A percentile compares a stretch with the other conserved stretches of the same genome.
Evolutionary conservation across 1,140 invertebrate species (phyloP).

Genomic region (Cherax destructor): DNA sequence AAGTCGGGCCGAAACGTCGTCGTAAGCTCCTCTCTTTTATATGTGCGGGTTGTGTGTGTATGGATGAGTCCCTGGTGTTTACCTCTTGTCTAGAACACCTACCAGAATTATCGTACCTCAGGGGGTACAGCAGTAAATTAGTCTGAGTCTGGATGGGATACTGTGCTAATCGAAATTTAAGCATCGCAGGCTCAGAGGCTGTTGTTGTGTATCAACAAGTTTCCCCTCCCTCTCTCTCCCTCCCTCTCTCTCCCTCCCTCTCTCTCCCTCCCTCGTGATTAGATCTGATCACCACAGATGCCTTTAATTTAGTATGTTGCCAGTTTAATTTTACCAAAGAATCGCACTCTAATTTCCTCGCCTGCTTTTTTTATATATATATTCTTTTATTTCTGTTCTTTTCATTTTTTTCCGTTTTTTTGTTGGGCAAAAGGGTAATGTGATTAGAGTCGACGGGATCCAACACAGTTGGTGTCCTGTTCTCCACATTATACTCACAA

Average conservation of each 20-base stretch:
- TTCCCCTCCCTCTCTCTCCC: not conserved
- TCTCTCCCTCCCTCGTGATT: not conserved
- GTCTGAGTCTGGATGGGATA: slow-evolving; percentile 37
- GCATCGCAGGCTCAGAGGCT: slow-evolving; percentile 30
- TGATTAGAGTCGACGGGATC: too few relatives aligned
- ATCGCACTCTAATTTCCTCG: not conserved
- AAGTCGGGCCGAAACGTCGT: too few relatives aligned
- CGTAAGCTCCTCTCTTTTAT: too few relatives aligned
- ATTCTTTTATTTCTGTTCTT: not conserved
- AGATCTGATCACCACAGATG: slow-evolving; percentile 5
- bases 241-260: too few relatives aligned
- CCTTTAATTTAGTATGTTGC: not conserved
- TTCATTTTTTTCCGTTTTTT: not conserved
- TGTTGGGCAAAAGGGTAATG: too few relatives aligned
- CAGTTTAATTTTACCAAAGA: not conserved
- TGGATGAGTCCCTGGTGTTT: slow-evolving; percentile 50
- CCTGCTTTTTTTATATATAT: not conserved
- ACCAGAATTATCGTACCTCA: slow-evolving; percentile 48
- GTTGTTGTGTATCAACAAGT: slow-evolving; percentile 41
- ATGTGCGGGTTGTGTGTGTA: too few relatives aligned
- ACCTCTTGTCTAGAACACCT: slow-evolving; percentile 51
- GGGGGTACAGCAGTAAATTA: slow-evolving; percentile 55
- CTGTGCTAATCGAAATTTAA: slow-evolving; percentile 58
- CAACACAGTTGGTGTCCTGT: too few relatives aligned
- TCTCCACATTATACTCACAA: too few relatives aligned